These are phyloP conservation scores for Colistium nudipinnis DNA, from an alignment of 2,113 vertebrate species.

Conservation along the genomic window DNA sequence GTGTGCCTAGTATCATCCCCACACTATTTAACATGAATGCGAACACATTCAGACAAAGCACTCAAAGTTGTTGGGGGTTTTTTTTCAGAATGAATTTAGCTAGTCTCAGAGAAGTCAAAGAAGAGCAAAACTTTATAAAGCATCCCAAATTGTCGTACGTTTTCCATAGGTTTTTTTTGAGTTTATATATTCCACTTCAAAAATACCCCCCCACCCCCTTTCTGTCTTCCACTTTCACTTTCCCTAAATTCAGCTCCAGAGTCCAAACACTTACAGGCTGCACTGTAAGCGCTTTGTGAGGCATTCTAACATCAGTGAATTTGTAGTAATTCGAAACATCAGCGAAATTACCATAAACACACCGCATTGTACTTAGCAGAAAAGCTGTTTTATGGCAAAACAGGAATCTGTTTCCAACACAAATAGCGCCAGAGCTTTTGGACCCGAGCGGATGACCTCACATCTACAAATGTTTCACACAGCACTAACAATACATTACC, in stretches of 20 bases:
- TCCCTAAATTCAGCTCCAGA: background rate
- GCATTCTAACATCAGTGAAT: conserved; percentile 10
- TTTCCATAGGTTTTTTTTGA: background rate
- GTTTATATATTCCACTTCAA: background rate
- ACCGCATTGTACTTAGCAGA: background rate
- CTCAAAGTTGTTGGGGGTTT: conserved; percentile 29
- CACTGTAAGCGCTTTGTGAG: background rate
- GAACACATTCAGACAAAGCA: conserved; percentile 21
- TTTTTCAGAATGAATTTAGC: conserved; percentile 9
- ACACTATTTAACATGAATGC: conserved; percentile 26
- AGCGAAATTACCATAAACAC: conserved; percentile 6
- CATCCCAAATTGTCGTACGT: background rate
- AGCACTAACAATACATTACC: conserved; percentile 24
- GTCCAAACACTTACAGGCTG: conserved; percentile 1
- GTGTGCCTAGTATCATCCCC: conserved; percentile 13
- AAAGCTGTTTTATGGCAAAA: conserved; percentile 1
- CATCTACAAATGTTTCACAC: conserved; percentile 5
- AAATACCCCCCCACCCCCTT: background rate
- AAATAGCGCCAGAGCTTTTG: background rate
- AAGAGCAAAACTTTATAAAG: background rate
- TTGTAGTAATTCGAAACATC: conserved; percentile 11
- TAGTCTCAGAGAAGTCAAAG: background rate
- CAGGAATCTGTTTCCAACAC: conserved; percentile 9
- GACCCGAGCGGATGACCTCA: conserved; percentile 2
- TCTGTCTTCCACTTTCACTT: background rate